Evolutionary conservation across 2,113 vertebrate species (phyloP), one percentile per base, ranked within the genome.

Genomic region (Dryoscopus gambensis): DNA sequence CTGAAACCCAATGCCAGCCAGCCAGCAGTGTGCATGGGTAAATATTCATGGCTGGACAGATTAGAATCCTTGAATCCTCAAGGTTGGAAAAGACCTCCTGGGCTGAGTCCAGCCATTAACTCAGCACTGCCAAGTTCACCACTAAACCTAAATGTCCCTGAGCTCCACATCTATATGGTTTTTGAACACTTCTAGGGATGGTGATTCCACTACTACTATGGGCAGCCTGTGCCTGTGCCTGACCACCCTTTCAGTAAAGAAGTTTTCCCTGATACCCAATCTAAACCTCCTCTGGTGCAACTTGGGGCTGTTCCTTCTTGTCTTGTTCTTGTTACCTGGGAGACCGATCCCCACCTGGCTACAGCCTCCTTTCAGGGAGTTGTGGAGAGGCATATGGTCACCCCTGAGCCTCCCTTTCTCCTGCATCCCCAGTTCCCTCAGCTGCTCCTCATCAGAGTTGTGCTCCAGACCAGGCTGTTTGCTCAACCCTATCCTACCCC

Each of bases 251-350:
- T 35, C 63, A 68, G 11, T 22, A 55, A 55, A 35, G 8, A 42
- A 22, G 11, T 47, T 55, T 35, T 20, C 12, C 7, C 57, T 49
- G 22, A 69, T 37, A 55, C 13, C 24, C 30, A 68, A 27, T 30
- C 14, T 31, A 62, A 76, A 40, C 25, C 14, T 60, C 11, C 11
- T 40, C 30, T 69, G 47, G 21, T 55, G 3, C 21, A 30, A 69
- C 10, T 16, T 16, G 15, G 9, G 27, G n/a, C 20, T 0, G 0
- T 7, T 83, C 17, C n/a, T 9, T 39, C 23, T 46, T 33, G 33
- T 47, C 30, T 24, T 27, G 21, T 40, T 28, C 13, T 52, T 40
- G 30, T 27, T 14, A 55, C 21, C 47, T 37, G 47, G 13, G 70
- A 27, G 30, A 55, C 12, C 23, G 23, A 81, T 23, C 7, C 44